Evolutionary conservation across 2,888 invertebrate species (phyloP), one percentile per base, ranked within the genome.

Genomic region (Drosophila planitibia): DNA sequence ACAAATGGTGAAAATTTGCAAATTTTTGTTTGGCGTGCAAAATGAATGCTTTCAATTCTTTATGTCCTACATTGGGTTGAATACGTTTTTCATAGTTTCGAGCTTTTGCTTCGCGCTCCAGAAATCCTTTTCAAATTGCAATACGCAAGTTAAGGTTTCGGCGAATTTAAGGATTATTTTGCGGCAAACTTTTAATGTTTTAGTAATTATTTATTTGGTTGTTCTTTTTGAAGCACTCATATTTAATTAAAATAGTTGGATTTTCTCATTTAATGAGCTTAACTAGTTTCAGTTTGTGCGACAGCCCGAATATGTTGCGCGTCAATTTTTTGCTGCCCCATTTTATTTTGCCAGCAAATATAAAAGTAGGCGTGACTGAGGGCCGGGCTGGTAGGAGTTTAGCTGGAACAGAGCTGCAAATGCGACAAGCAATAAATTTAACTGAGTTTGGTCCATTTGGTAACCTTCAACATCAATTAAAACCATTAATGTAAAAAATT

Each of bases 1-100:
- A 85, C 74, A 85, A 85, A 89, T 87, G 72, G 70, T 60, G 66
- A 70, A 79, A 86, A 76, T 57, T 86, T 79, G 89, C 77, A 89
- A 79, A 83, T 85, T 80, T 70, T 75, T 3, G 39, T 68, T 64
- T 67, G 35, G 54, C 49, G 59, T 9, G 7, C 19, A 70, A 73
- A 62, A 70, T 76, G 76, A 80, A 70, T 80, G 81, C 59, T 73
- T 59, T 82, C 66, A 51, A 72, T 85, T 76, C 58, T 72, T 66
- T 79, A 52, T 76, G 76, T 30, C 9, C 66, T 57, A 63, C 70
- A 72, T 79, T 78, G 22, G 28, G 49, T 37, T 25, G 74, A 54
- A 33, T 37, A 30, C 19, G 37, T 33, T 4, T 25, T 25, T 39
- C 12, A 63, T 37, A 19, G 51, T 47, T 66, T 64, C 28, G 16